Evolutionary conservation across 2,888 invertebrate species (phyloP).

Genomic region (Endotricha flammealis): DNA sequence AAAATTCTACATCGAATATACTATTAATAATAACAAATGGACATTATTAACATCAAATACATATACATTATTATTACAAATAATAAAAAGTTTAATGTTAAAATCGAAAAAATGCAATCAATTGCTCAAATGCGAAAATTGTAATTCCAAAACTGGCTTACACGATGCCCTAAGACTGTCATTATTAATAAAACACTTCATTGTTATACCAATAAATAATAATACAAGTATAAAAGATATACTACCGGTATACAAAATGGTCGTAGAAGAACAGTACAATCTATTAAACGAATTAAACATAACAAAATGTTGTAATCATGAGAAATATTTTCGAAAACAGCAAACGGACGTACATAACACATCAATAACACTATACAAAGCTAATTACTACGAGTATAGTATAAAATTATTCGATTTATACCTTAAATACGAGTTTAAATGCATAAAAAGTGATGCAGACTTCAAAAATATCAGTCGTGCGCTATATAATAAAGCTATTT

Average conservation of each 20-base stretch:
- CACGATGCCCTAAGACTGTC: slow-evolving; percentile 56
- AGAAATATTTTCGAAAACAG: slow-evolving; percentile 47
- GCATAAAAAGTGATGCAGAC: slow-evolving; percentile 28
- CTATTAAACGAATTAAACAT: slow-evolving; percentile 36
- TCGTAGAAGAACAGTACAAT: slow-evolving; percentile 40
- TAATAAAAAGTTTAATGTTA: slow-evolving; percentile 39
- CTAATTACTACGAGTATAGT: slow-evolving; percentile 42
- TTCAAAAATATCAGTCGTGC: slow-evolving; percentile 52
- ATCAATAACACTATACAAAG: slow-evolving; percentile 51
- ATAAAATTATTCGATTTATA: slow-evolving; percentile 54
- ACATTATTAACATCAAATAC: slow-evolving; percentile 28
- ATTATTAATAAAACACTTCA: slow-evolving; percentile 43
- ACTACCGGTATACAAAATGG: slow-evolving; percentile 25
- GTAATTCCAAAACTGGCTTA: slow-evolving; percentile 40
- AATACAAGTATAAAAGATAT: slow-evolving; percentile 29
- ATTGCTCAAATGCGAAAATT: slow-evolving; percentile 56
- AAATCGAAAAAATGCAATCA: slow-evolving; percentile 39
- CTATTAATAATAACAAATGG: slow-evolving; percentile 23
- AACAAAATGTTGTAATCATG: slow-evolving; percentile 43
- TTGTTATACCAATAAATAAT: slow-evolving; percentile 30
- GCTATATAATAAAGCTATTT: slow-evolving; percentile 62
- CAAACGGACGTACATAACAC: slow-evolving; percentile 61
- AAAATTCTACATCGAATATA: slow-evolving; percentile 47
- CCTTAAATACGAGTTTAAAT: slow-evolving; percentile 40
- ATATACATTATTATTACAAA: slow-evolving; percentile 37